Evolutionary conservation across 2,888 invertebrate species (phyloP), one percentile per base, ranked within the genome.

Genomic region (Andrena fulva): DNA sequence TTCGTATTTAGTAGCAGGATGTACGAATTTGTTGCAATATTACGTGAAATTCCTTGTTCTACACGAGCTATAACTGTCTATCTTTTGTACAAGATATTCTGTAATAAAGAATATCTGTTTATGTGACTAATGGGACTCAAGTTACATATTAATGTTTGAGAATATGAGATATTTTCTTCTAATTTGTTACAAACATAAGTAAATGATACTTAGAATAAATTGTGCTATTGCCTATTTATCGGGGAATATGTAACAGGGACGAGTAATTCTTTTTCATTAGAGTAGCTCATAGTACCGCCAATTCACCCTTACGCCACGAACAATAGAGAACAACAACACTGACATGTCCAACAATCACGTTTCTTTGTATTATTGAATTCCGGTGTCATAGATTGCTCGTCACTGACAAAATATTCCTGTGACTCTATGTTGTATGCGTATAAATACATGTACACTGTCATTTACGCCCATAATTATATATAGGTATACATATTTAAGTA

Each of bases 401-500:
- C 67, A 42, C 75, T 82, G 78, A 64, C 7, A 67, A 64, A 31
- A 69, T 79, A 77, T 77, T 87, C 67, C 60, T 27, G 62, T 31
- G 54, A 69, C 68, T 71, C 68, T 79, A 72, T 71, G 77, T 86
- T 87, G 80, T 77, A 81, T 79, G 77, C 77, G 80, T 82, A 42
- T 42, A 42, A 42, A 86, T 86, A 85, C 81, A 80, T 82, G 85
- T 80, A 89, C 77, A 84, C 64, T 56, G 86, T 87, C 75, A 87
- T 89, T 87, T 90, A 87, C 84, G 87, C 77, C 79, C 82, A 82
- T 88, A 87, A 82, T 85, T 89, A 88, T 76, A 69, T 78, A 86
- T 80, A 85, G 76, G 84, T 86, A 85, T 86, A 84, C 80, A 87
- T 87, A 89, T 86, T 78, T 89, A 89, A 88, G 84, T 73, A 84